A percentile compares a stretch with the other conserved stretches of the same genome.
Conservation (phyloP, 2,888 invertebrate species). For the Notodonta dromedarius region DNA sequence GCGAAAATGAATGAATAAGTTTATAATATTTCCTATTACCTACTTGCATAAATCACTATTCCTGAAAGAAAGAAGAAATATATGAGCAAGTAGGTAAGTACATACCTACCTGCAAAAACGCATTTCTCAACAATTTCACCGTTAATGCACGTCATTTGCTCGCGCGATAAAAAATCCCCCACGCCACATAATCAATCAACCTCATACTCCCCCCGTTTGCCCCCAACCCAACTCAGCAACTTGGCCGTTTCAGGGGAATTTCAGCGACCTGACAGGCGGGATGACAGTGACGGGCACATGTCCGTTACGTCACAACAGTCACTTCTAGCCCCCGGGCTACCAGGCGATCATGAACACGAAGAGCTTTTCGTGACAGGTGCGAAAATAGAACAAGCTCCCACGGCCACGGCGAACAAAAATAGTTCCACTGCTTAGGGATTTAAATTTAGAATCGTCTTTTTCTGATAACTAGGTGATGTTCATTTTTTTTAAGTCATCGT, state of each 20-base stretch:
- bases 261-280: constrained; percentile 42
- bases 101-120: not conserved
- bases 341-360: constrained; percentile 63
- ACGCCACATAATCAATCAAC: constrained; percentile 28
- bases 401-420: constrained; percentile 57
- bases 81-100: too few species aligned
- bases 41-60: not conserved
- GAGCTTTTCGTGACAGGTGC: constrained; percentile 58
- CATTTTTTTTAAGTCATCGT: not conserved
- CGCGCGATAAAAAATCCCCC: constrained; percentile 11
- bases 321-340: constrained; percentile 67
- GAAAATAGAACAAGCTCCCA: constrained; percentile 74
- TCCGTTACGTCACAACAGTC: constrained; percentile 81
- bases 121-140: not conserved
- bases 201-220: constrained; percentile 10
- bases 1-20: too few species aligned
- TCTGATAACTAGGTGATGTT: constrained; percentile 13
- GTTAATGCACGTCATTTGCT: constrained; percentile 7
- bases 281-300: constrained; percentile 70
- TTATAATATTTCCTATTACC: too few species aligned
- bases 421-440: constrained; percentile 42
- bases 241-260: constrained; percentile 16
- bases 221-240: constrained; percentile 2
- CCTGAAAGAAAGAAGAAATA: not conserved
- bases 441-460: constrained; percentile 49